Evolutionary conservation across 2,113 vertebrate species (phyloP), one percentile per base, ranked within the genome.

Genomic region (Leiothrix lutea): DNA sequence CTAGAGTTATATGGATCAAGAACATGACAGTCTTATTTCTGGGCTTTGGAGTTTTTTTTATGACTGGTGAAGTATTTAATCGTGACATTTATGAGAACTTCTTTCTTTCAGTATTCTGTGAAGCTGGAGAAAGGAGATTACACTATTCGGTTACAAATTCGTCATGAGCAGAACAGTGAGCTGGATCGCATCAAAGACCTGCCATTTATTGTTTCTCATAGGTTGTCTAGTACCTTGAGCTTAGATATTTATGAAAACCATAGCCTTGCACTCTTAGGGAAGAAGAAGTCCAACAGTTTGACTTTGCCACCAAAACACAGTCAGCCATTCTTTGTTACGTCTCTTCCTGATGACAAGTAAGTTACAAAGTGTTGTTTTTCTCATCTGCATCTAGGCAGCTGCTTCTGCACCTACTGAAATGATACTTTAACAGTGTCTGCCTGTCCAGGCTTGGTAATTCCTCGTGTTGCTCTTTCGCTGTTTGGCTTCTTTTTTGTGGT

Each of bases 41-140:
- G 56, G 15, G 11, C 8, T 36, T 62, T 62, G 61, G 29, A 23
- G 12, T 3, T 13, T 45, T 86, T 86, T 91, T 38, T 24, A n/a
- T 83, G 42, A 40, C 36, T 66, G n/a, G 9, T 80, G 47, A 79
- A 74, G 28, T 73, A 45, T 50, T 94, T 71, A 80, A 54, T 61
- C 31, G 26, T 70, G 47, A 54, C 24, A 70, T 65, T 96, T 80
- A 90, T 92, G 35, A 72, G 57, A 64, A 45, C 42, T 80, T 80
- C 82, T 94, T 83, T 96, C 50, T 97, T 95, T 96, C 67, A 99
- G 99, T 99, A 99, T 97, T 99, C 99, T 57, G 96, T 99, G 97
- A 99, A 99, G 97, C 97, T 99, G 98, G 99, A 99, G 95, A 99
- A 99, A 96, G 99, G 99, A 38, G 99, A 99, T 97, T 99, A 99